Conservation (phyloP, 2,797 vertebrate species). For the Falco biarmicus region DNA sequence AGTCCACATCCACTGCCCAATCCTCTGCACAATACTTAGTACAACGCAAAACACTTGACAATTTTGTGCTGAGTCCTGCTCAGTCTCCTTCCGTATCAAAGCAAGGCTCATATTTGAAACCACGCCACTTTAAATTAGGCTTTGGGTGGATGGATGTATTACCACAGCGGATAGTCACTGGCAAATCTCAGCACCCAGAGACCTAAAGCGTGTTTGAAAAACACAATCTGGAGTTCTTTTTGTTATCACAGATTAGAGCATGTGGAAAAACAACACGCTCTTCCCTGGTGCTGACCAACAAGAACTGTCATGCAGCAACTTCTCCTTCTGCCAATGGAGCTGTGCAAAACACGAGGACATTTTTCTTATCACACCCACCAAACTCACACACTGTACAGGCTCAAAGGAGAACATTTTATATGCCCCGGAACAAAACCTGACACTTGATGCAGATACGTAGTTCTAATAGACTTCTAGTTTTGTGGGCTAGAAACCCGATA, state of each 20-base stretch:
- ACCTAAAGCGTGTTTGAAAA: neutral
- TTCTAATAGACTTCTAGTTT: neutral
- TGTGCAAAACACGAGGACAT: neutral
- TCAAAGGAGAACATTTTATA: neutral
- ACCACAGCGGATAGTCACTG: fast-evolving
- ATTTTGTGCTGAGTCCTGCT: neutral
- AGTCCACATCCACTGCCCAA: fast-evolving
- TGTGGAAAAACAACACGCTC: neutral
- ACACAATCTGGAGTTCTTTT: constrained; percentile 18
- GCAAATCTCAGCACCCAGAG: neutral
- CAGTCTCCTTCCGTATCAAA: neutral
- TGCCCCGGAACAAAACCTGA: neutral
- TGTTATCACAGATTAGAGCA: constrained; percentile 29
- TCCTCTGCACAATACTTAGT: neutral
- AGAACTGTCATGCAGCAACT: neutral
- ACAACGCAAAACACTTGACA: neutral
- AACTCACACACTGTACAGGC: neutral
- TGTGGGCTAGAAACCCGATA: neutral
- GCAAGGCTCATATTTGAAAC: neutral
- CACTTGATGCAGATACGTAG: neutral
- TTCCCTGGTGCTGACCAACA: neutral
- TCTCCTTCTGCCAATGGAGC: neutral
- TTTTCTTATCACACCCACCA: constrained; percentile 31
- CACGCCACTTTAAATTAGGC: neutral
- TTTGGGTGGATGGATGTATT: neutral